Evolutionary conservation across 1,140 invertebrate species (phyloP).

Genomic region (Drosophila miranda): DNA sequence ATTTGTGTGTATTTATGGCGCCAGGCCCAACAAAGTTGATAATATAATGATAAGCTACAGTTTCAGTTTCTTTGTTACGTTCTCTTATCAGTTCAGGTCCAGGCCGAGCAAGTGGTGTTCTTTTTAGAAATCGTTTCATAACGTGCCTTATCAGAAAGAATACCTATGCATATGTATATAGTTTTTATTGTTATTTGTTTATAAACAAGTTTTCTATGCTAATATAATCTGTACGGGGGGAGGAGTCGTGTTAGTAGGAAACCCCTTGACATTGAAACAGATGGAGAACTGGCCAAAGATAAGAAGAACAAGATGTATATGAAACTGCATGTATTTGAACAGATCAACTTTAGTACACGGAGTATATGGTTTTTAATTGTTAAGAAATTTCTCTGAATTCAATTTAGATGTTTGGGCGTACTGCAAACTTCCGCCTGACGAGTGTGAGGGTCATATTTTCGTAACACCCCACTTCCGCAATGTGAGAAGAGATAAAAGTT

Average conservation of each 20-base stretch:
- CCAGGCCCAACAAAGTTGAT: conserved; percentile 3
- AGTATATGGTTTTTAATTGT: conserved; percentile 25
- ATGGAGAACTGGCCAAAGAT: background rate
- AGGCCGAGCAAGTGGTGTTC: conserved; percentile 18
- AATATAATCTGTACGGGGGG: conserved; percentile 7
- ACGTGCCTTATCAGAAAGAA: conserved; percentile 38
- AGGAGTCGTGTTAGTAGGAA: conserved; percentile 6
- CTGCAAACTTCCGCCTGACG: conserved; percentile 36
- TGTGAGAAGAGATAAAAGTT: conserved; percentile 27
- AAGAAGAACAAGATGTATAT: background rate
- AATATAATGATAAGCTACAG: conserved; percentile 1
- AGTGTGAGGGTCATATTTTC: conserved; percentile 29
- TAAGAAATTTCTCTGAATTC: conserved; percentile 10
- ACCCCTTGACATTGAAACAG: conserved; percentile 41
- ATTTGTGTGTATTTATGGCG: background rate
- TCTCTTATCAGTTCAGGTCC: conserved; percentile 27
- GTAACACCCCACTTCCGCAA: conserved; percentile 44
- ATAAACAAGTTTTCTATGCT: conserved; percentile 39
- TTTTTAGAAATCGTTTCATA: conserved; percentile 34
- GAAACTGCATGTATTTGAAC: background rate
- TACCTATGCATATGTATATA: conserved; percentile 4
- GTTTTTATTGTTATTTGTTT: conserved; percentile 22
- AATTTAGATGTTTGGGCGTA: background rate
- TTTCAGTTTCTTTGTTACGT: conserved; percentile 23
- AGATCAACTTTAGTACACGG: background rate